A percentile compares a stretch with the other conserved stretches of the same genome.
These are phyloP conservation scores for Oncorhynchus gorbuscha DNA, from an alignment of 2,113 vertebrate genomes.

Conservation along the genomic window DNA sequence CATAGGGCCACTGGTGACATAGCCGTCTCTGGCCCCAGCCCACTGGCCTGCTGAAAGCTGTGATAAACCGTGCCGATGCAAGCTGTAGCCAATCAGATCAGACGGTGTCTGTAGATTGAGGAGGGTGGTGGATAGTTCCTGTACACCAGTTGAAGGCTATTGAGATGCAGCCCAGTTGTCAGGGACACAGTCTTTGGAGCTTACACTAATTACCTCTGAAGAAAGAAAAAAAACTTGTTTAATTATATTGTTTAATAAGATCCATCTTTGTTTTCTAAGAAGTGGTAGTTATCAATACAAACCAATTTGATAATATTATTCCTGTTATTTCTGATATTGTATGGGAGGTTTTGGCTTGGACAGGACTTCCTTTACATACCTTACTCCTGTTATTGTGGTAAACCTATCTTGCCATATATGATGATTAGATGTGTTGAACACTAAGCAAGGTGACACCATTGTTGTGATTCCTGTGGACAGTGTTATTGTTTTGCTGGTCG, in stretches of 20 bases:
- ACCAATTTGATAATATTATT: neutral
- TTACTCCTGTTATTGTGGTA: too few relatives aligned
- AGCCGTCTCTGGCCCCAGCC: slow-evolving; percentile 3
- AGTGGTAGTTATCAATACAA: too few relatives aligned
- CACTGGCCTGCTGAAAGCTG: slow-evolving; percentile 19
- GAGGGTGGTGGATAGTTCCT: too few relatives aligned
- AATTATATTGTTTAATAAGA: neutral
- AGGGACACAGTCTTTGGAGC: neutral
- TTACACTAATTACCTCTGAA: neutral
- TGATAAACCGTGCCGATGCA: slow-evolving; percentile 5
- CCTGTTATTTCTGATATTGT: too few relatives aligned
- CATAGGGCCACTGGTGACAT: neutral
- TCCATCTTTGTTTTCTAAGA: neutral
- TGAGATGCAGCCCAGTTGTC: neutral
- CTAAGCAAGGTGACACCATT: neutral
- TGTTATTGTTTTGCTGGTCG: neutral
- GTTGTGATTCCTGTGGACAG: neutral
- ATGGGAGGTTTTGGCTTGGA: too few relatives aligned
- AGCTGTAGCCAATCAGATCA: slow-evolving; percentile 21
- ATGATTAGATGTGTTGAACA: too few relatives aligned
- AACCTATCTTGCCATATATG: too few relatives aligned
- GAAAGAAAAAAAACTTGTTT: neutral
- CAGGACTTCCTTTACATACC: too few relatives aligned
- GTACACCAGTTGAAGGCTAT: too few relatives aligned
- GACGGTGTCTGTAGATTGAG: neutral